Conservation (phyloP, 2,888 invertebrate genomes). For the Zelleria hepariella region DNA sequence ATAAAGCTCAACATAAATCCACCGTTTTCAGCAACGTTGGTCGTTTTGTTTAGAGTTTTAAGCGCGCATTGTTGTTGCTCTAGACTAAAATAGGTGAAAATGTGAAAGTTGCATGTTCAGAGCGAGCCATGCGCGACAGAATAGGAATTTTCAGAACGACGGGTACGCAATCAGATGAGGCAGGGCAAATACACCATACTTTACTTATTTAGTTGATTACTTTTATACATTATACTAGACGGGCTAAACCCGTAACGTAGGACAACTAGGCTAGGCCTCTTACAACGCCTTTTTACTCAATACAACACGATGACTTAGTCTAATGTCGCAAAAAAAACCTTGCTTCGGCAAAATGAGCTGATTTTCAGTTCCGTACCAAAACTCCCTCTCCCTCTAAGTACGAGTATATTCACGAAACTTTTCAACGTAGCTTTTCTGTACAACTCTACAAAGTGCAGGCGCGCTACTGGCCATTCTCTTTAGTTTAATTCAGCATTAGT, state of each 20-base stretch:
- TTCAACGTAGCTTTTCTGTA: not conserved
- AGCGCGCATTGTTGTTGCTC: not conserved
- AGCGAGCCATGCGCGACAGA: not conserved
- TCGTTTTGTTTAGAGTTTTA: not conserved
- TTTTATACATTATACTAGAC: no score
- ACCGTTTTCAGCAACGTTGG: not conserved
- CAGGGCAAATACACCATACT: no score
- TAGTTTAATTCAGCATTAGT: not conserved
- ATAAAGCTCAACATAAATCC: not conserved
- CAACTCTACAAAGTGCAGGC: not conserved
- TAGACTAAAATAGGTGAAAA: not conserved
- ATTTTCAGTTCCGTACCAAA: no score
- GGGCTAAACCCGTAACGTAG: no score
- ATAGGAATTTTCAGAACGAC: not conserved
- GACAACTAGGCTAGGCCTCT: no score
- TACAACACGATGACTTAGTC: no score
- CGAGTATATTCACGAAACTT: no score
- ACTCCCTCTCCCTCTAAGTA: no score
- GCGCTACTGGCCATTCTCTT: not conserved
- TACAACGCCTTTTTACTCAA: no score
- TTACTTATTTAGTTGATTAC: no score
- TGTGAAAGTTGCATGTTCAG: not conserved
- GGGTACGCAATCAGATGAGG: not conserved
- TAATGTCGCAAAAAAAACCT: no score
- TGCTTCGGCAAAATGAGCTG: no score